Evolutionary conservation across 2,797 vertebrate genomes (phyloP), one percentile per base, ranked within the genome.

Genomic region (Nyctibius grandis): DNA sequence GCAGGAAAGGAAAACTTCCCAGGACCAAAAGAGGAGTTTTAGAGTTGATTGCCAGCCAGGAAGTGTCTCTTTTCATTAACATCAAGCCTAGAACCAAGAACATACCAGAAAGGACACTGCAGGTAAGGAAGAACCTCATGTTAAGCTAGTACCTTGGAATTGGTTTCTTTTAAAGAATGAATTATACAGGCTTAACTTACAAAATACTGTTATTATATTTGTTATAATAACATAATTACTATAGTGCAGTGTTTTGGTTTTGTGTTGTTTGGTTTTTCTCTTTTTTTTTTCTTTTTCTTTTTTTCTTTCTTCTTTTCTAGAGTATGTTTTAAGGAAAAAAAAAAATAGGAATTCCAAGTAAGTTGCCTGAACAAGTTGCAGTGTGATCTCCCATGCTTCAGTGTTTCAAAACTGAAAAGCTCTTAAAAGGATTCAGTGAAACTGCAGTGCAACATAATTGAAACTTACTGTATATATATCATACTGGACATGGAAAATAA

Each of bases 191-290:
- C 2, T 70, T 81, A 47, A 23, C 0, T 70, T 67, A 34, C 25
- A 47, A 79, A 40, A 15, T 2, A 15, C 1, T 17, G 2, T 33
- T 63, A 73, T 15, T 61, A 10, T 42, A 51, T 40, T 29, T 67
- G 7, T 67, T 70, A n/a, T 33, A 60, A 65, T 57, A 76, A 78
- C 72, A 40, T 34, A 47, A 33, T 22, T 50, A 12, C 0, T 47
- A 15, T 5, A 69, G 1, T 7, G 54, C 2, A 23, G 12, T 45
- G 2, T 25, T 73, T 57, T 36, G 2, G 5, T 1, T 22, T 53
- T 45, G 6, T 23, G 6, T 7, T 44, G 13, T 45, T 64, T 9
- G 0, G 0, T 2, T 2, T 7, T 15, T 23, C 40, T 12, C 15
- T 22, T 26, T 3, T 13, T 15, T 25, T 20, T 2, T 4, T 12